Percentiles rank a stretch among this genome's conserved stretches.
Conservation (phyloP, 2,797 vertebrate species). For the Pseudomugil tenellus region DNA sequence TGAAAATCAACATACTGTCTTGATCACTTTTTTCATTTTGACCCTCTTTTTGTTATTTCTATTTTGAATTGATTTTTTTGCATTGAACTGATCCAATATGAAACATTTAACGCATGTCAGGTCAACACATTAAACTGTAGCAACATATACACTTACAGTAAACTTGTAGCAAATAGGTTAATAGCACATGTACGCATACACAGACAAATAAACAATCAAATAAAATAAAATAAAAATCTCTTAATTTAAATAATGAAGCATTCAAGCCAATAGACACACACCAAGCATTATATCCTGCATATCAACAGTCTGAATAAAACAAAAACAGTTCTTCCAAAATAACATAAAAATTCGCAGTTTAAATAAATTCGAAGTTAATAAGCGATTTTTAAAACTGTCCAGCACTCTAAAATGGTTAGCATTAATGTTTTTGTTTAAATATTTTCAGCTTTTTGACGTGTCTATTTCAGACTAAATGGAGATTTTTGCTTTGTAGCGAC, state of each 20-base stretch:
- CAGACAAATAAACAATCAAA: background rate
- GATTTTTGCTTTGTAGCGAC: constrained; percentile 83
- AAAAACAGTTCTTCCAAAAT: background rate
- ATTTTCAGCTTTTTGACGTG: background rate
- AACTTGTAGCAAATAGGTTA: background rate
- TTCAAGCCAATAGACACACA: too few relatives aligned
- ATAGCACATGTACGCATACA: background rate
- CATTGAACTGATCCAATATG: background rate
- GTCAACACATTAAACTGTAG: background rate
- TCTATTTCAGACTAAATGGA: constrained; percentile 11
- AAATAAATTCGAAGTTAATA: background rate
- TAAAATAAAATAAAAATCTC: too few relatives aligned
- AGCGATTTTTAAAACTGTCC: background rate
- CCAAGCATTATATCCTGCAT: too few relatives aligned
- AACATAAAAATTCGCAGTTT: background rate
- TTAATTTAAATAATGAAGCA: too few relatives aligned
- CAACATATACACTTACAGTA: background rate
- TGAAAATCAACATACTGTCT: constrained; percentile 16
- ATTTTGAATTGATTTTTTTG: background rate
- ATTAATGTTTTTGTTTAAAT: background rate
- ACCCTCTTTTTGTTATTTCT: background rate
- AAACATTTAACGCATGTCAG: constrained; percentile 31
- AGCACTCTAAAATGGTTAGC: background rate
- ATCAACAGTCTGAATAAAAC: background rate
- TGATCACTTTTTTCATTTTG: constrained; percentile 30